These are phyloP conservation scores for Dasypolia templi DNA, from an alignment of 2,888 invertebrate species.

Conservation along the genomic window DNA sequence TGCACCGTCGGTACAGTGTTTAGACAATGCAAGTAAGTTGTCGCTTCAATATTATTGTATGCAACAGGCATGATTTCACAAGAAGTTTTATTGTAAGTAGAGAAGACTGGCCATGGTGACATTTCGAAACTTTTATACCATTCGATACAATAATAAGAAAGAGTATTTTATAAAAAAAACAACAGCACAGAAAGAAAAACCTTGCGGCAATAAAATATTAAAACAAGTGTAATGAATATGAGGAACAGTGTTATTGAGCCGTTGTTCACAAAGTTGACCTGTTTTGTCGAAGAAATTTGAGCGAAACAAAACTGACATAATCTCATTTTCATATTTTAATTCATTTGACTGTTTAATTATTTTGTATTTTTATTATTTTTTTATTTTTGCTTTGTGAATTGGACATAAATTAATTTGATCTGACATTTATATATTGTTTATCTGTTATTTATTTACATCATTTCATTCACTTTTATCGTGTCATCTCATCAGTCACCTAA, in stretches of 20 bases:
- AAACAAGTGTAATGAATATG: slow-evolving; percentile 24
- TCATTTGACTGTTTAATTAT: too few relatives aligned
- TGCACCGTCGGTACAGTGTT: too few relatives aligned
- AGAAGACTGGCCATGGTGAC: neutral
- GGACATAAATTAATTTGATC: too few relatives aligned
- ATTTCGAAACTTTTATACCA: neutral
- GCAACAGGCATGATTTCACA: neutral
- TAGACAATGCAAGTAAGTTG: too few relatives aligned
- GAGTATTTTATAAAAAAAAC: neutral
- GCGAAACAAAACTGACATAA: slow-evolving; percentile 31
- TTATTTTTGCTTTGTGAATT: too few relatives aligned
- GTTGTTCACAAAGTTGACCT: slow-evolving; percentile 16
- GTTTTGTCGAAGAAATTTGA: slow-evolving; percentile 31
- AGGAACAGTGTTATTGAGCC: slow-evolving; percentile 4
- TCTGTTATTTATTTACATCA: too few relatives aligned
- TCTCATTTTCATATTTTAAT: too few relatives aligned
- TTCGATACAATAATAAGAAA: neutral
- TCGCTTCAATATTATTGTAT: neutral
- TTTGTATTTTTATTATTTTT: too few relatives aligned
- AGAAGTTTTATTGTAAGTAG: too few relatives aligned
- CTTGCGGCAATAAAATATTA: slow-evolving; percentile 7
- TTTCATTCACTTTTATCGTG: too few relatives aligned
- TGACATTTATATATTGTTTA: too few relatives aligned
- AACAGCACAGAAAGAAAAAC: neutral
- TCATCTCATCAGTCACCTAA: too few relatives aligned